Percentiles rank a stretch among this genome's conserved stretches.
Evolutionary conservation across 1,140 invertebrate species (phyloP).

Genomic region (Heliothis subflexa): DNA sequence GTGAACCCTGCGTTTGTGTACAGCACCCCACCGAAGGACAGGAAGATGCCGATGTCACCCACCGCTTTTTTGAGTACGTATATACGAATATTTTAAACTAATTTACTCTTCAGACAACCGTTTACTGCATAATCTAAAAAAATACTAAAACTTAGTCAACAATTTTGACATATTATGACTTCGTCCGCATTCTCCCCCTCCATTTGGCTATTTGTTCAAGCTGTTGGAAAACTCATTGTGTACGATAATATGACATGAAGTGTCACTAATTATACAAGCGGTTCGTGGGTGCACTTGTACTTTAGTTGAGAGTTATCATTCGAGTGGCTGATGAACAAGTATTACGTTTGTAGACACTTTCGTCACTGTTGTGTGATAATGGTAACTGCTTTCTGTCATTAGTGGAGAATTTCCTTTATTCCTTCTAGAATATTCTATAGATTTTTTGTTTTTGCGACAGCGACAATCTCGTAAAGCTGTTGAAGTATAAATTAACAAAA

Average conservation of each 20-base stretch:
- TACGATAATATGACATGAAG: conserved; percentile 8
- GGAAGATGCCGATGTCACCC: conserved; percentile 75
- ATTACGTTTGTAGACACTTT: conserved; percentile 1
- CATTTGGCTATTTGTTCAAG: not conserved
- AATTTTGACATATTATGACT: conserved; percentile 11
- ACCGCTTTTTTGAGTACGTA: conserved; percentile 80
- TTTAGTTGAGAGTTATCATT: conserved; percentile 13
- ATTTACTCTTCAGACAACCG: not conserved
- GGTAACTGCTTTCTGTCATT: not conserved
- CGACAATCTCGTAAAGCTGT: not conserved
- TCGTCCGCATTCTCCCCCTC: conserved; percentile 9
- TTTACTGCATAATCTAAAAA: conserved; percentile 10
- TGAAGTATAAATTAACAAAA: too few relatives aligned
- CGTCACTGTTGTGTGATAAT: conserved; percentile 4
- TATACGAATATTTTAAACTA: conserved; percentile 34
- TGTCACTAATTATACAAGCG: conserved; percentile 24
- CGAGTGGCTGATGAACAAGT: not conserved
- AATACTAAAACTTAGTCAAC: conserved; percentile 18
- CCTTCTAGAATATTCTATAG: too few relatives aligned
- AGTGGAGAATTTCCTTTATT: not conserved
- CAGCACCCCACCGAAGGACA: conserved; percentile 81
- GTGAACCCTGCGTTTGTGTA: conserved; percentile 83
- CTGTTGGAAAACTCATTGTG: conserved; percentile 28
- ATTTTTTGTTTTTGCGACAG: not conserved
- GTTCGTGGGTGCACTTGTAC: conserved; percentile 18